Evolutionary conservation across 2,888 invertebrate genomes (phyloP).

Genomic region (Coenonympha arcania): DNA sequence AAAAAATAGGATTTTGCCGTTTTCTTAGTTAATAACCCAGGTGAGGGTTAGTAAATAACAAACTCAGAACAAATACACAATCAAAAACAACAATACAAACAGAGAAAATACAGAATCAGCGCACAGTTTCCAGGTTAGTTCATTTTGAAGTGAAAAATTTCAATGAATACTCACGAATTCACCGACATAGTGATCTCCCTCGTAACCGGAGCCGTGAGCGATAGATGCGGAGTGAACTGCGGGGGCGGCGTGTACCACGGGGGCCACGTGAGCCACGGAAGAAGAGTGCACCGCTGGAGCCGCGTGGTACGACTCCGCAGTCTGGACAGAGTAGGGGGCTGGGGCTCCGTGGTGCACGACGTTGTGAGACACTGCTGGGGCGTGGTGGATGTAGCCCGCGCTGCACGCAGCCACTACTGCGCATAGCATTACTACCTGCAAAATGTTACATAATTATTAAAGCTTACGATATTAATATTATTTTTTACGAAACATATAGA

Average conservation of each 20-base stretch:
- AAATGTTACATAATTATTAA: slow-evolving; percentile 11
- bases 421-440: slow-evolving; percentile 51
- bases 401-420: slow-evolving; percentile 56
- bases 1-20: too few relatives aligned
- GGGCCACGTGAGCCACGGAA: slow-evolving; percentile 30
- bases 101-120: too few relatives aligned
- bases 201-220: slow-evolving; percentile 32
- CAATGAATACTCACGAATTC: slow-evolving; percentile 53
- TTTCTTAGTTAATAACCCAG: too few relatives aligned
- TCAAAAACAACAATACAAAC: too few relatives aligned
- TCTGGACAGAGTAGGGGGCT: slow-evolving; percentile 44
- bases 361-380: slow-evolving; percentile 66
- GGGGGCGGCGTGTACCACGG: slow-evolving; percentile 34
- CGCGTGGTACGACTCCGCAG: slow-evolving; percentile 34
- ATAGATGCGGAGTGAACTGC: slow-evolving; percentile 35
- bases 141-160: not conserved
- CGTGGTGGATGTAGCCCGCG: slow-evolving; percentile 60
- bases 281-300: slow-evolving; percentile 31
- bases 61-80: too few relatives aligned
- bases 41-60: too few relatives aligned
- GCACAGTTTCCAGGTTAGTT: too few relatives aligned
- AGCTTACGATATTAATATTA: not conserved
- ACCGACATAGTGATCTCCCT: slow-evolving; percentile 62
- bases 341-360: slow-evolving; percentile 55
- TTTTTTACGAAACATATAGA: too few relatives aligned